Conservation (phyloP, 2,888 invertebrate species). For the Cerceris rybyensis region DNA sequence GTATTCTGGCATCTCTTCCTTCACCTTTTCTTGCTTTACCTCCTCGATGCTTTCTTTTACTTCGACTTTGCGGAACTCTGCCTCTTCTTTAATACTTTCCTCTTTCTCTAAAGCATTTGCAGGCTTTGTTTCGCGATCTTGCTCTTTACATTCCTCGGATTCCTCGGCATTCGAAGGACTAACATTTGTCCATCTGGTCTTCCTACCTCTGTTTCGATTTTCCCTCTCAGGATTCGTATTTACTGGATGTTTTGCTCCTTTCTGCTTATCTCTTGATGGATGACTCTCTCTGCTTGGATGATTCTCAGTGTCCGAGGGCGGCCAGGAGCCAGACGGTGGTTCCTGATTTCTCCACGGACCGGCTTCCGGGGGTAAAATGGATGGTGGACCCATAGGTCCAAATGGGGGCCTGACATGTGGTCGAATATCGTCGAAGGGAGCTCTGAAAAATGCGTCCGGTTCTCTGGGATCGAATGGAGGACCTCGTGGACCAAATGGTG, state of each 20-base stretch:
- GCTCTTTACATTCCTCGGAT: slow-evolving; percentile 40
- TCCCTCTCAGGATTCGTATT: slow-evolving; percentile 61
- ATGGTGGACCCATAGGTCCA: slow-evolving; percentile 65
- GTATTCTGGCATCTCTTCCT: too few species aligned
- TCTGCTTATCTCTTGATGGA: slow-evolving; percentile 62
- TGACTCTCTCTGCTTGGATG: slow-evolving; percentile 11
- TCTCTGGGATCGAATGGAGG: slow-evolving; percentile 75
- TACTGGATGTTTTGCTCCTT: slow-evolving; percentile 46
- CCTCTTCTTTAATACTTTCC: slow-evolving; percentile 23
- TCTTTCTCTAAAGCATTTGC: slow-evolving; percentile 16
- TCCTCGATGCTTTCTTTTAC: too few species aligned
- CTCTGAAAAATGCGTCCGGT: slow-evolving; percentile 75
- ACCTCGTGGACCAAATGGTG: slow-evolving; percentile 76
- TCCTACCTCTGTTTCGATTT: slow-evolving; percentile 73
- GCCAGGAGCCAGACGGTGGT: slow-evolving; percentile 40
- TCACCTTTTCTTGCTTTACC: too few species aligned
- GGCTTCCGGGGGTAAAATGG: slow-evolving; percentile 64
- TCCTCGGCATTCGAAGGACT: slow-evolving; percentile 63
- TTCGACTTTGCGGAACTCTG: too few species aligned
- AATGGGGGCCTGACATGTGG: slow-evolving; percentile 69
- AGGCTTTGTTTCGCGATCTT: slow-evolving; percentile 29
- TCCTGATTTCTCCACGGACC: slow-evolving; percentile 73
- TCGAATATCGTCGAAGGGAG: slow-evolving; percentile 75
- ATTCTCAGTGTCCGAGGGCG: slow-evolving; percentile 27
- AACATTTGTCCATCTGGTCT: slow-evolving; percentile 73